Percentiles rank a stretch among this genome's conserved stretches.
These are phyloP conservation scores for Aurelia sp. DNA, from an alignment of 30 jellyfish, hydroid and myxozoan genomes.

Conservation along the genomic window DNA sequence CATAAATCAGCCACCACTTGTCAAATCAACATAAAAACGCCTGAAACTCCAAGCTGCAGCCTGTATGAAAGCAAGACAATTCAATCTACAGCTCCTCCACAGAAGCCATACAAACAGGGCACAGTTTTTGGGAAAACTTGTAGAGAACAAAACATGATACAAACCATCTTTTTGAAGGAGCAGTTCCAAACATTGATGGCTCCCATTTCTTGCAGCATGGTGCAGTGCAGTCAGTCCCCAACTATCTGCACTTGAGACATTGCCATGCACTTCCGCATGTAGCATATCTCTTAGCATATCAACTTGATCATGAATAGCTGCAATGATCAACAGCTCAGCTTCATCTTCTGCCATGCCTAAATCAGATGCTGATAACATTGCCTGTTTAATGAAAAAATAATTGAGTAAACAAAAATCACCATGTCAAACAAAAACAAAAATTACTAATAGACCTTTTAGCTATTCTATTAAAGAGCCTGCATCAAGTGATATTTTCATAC, in stretches of 20 bases:
- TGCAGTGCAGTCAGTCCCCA: constrained; percentile 88
- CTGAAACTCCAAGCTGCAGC: no score
- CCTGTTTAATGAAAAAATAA: constrained; percentile 15
- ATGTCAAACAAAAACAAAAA: no score
- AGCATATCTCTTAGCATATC: constrained; percentile 64
- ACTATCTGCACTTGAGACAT: constrained; percentile 65
- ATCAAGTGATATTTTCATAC: no score
- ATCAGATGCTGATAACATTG: constrained; percentile 46
- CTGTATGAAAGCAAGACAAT: no score
- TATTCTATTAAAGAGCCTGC: no score
- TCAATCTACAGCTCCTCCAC: no score
- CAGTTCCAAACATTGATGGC: constrained; percentile 75
- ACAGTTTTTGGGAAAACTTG: no score
- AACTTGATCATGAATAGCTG: constrained; percentile 80
- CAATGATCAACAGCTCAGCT: constrained; percentile 72
- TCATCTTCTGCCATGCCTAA: constrained; percentile 84
- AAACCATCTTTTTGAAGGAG: constrained; percentile 84
- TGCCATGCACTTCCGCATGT: constrained; percentile 83
- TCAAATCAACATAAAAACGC: no score
- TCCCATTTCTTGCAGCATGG: constrained; percentile 87
- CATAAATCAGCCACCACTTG: no score
- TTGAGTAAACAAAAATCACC: no score
- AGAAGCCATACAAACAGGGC: no score
- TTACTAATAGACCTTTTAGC: no score
- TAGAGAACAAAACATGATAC: not conserved